Percentiles rank a stretch among this genome's conserved stretches.
Conservation (phyloP, 2,888 invertebrate genomes). For the Amblyteles armatorius region DNA sequence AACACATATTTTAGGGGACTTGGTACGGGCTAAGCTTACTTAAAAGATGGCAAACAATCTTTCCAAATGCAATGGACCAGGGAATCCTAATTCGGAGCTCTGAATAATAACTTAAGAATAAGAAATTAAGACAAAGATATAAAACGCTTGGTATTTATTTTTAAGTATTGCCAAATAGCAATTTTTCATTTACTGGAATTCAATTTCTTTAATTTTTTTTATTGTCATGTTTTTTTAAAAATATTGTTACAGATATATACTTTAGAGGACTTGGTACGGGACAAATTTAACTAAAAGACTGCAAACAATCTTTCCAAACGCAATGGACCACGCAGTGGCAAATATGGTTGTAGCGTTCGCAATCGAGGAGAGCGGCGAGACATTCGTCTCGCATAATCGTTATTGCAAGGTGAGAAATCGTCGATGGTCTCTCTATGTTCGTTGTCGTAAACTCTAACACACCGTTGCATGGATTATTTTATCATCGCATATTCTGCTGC, state of each 20-base stretch:
- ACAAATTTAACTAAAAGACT: constrained; percentile 42
- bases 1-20: constrained; percentile 36
- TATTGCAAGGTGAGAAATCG: constrained; percentile 75
- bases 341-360: constrained; percentile 71
- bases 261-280: constrained; percentile 24
- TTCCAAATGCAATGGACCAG: constrained; percentile 76
- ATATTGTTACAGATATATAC: constrained; percentile 49
- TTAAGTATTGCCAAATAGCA: not conserved
- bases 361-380: constrained; percentile 71
- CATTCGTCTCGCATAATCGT: constrained; percentile 72
- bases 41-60: constrained; percentile 51
- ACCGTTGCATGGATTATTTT: not conserved
- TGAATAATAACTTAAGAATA: too few relatives aligned
- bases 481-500: not conserved
- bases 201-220: not conserved
- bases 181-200: not conserved
- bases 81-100: too few relatives aligned
- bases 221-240: constrained; percentile 26
- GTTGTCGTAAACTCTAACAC: not conserved
- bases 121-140: too few relatives aligned
- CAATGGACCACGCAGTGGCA: constrained; percentile 76
- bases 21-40: constrained; percentile 1
- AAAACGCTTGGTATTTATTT: too few relatives aligned
- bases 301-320: constrained; percentile 64
- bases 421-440: not conserved